Conservation (phyloP, 2,888 invertebrate species). For the Mesoligia furuncula region DNA sequence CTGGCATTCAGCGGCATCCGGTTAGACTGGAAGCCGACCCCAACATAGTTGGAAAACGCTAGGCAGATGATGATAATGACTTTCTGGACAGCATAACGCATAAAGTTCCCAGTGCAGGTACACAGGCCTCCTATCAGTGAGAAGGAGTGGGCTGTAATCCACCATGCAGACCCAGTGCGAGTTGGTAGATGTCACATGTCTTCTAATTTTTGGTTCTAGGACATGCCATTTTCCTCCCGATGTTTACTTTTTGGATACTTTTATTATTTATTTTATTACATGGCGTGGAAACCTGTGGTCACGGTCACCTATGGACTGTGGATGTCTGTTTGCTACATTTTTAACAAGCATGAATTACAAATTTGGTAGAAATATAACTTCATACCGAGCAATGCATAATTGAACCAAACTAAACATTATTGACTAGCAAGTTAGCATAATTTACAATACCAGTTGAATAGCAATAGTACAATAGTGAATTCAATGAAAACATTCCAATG, state of each 20-base stretch:
- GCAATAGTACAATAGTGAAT: conserved; percentile 21
- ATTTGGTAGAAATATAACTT: neutral
- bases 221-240: neutral
- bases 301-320: neutral
- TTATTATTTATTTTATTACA: no score
- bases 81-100: neutral
- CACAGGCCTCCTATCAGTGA: neutral
- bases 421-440: neutral
- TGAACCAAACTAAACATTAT: neutral
- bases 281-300: neutral
- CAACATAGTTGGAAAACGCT: no score
- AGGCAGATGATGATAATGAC: no score
- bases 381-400: neutral
- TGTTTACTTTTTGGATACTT: neutral
- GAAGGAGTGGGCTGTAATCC: neutral
- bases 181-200: neutral
- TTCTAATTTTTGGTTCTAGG: no score
- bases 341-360: neutral
- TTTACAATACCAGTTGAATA: neutral
- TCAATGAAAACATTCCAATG: conserved; percentile 25
- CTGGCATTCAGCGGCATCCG: no score
- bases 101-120: neutral
- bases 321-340: neutral
- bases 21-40: no score
- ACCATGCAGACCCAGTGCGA: neutral